phyloP scores from a whole-genome alignment of 2,113 vertebrate genomes.

The Malurus elegans region DNA sequence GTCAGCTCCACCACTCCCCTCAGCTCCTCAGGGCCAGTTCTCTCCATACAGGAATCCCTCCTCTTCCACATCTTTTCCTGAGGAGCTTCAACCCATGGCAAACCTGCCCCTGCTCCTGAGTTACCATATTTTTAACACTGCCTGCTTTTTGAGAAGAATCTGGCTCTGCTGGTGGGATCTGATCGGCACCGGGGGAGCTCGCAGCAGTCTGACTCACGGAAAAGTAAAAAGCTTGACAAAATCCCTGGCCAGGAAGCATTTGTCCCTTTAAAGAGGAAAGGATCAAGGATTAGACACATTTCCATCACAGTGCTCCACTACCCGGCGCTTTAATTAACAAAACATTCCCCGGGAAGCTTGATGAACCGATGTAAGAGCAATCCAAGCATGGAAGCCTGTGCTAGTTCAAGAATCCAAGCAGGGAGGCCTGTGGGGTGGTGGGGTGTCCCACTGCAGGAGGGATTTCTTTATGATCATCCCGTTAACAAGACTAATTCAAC shows the following conservation, averaged over 20 bases:
- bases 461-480: neutral
- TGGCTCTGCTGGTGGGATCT: neutral
- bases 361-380: neutral
- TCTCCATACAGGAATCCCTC: neutral
- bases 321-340: neutral
- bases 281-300: neutral
- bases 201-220: neutral
- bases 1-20: neutral
- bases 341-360: neutral
- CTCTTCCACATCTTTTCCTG: neutral
- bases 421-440: neutral
- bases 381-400: neutral
- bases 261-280: neutral
- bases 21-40: neutral
- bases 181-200: accelerated
- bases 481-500: neutral
- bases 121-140: neutral
- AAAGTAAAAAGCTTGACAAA: neutral
- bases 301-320: neutral
- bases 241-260: neutral
- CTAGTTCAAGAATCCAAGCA: neutral
- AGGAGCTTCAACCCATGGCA: neutral
- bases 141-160: neutral
- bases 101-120: neutral
- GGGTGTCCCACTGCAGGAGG: neutral